These are phyloP conservation scores for Aethes cnicana DNA, from an alignment of 2,888 invertebrate species.

Conservation along the genomic window DNA sequence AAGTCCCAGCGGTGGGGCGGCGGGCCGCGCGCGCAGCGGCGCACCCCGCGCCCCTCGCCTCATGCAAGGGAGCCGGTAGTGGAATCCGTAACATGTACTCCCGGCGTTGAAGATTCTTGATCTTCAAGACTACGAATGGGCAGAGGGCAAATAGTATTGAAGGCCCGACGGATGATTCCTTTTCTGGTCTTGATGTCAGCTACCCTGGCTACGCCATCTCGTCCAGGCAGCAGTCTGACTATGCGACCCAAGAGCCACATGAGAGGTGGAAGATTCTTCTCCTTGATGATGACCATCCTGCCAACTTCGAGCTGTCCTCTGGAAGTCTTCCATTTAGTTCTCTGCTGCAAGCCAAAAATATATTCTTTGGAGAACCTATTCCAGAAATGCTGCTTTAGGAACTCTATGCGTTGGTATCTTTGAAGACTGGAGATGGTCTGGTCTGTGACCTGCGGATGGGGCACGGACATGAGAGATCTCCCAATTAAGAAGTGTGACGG, in stretches of 20 bases:
- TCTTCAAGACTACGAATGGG: not conserved
- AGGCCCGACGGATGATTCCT: constrained; percentile 6
- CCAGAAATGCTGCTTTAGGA: constrained; percentile 24
- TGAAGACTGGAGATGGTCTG: not conserved
- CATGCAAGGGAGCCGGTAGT: too few species aligned
- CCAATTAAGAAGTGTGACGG: constrained; percentile 4
- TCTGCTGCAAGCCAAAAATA: constrained; percentile 15
- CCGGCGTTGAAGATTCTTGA: constrained; percentile 1
- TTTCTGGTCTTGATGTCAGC: constrained; percentile 17
- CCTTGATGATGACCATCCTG: constrained; percentile 12
- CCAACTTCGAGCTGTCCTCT: not conserved
- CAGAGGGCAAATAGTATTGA: constrained; percentile 7
- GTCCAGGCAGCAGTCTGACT: not conserved
- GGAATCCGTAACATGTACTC: too few species aligned
- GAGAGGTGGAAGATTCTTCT: constrained; percentile 20
- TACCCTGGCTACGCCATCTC: constrained; percentile 23
- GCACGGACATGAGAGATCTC: not conserved
- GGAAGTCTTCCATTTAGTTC: constrained; percentile 15
- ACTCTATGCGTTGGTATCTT: constrained; percentile 11
- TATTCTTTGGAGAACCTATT: constrained; percentile 16
- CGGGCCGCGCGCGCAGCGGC: too few species aligned
- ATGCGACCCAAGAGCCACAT: constrained; percentile 27
- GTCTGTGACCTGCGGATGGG: not conserved
- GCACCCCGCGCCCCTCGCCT: too few species aligned
- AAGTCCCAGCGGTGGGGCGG: too few species aligned